phyloP scores from a whole-genome alignment of 2,797 vertebrate genomes.

The Chelonia mydas region DNA sequence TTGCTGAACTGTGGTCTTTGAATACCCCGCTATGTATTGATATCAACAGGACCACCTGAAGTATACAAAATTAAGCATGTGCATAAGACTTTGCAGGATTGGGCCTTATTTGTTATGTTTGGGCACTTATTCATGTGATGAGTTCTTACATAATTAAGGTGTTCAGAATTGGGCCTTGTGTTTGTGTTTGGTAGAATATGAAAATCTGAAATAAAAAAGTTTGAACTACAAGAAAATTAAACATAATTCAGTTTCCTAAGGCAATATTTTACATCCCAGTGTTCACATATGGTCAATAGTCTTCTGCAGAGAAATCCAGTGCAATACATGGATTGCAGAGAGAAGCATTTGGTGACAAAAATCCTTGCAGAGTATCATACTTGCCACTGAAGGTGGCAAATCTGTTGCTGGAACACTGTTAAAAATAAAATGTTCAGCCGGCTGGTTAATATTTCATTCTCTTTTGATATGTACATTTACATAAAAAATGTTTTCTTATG shows the following conservation, averaged over 20 bases:
- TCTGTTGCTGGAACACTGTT: constrained; percentile 20
- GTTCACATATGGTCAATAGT: constrained; percentile 43
- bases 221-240: constrained; percentile 23
- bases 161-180: neutral
- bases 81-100: constrained; percentile 25
- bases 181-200: neutral
- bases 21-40: neutral
- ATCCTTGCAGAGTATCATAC: constrained; percentile 5
- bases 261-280: neutral
- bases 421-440: constrained; percentile 43
- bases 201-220: constrained; percentile 35
- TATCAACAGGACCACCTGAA: constrained; percentile 7
- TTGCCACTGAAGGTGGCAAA: neutral
- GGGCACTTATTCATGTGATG: neutral
- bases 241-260: constrained; percentile 19
- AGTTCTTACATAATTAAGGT: constrained; percentile 26
- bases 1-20: neutral
- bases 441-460: constrained; percentile 39
- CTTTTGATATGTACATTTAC: constrained; percentile 42
- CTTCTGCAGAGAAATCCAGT: neutral
- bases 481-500: constrained; percentile 18
- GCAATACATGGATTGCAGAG: constrained; percentile 22
- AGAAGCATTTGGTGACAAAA: neutral
- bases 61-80: neutral
- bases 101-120: neutral